These are phyloP conservation scores for Cosmopolites sordidus DNA, from an alignment of 2,888 invertebrate species.

Conservation along the genomic window DNA sequence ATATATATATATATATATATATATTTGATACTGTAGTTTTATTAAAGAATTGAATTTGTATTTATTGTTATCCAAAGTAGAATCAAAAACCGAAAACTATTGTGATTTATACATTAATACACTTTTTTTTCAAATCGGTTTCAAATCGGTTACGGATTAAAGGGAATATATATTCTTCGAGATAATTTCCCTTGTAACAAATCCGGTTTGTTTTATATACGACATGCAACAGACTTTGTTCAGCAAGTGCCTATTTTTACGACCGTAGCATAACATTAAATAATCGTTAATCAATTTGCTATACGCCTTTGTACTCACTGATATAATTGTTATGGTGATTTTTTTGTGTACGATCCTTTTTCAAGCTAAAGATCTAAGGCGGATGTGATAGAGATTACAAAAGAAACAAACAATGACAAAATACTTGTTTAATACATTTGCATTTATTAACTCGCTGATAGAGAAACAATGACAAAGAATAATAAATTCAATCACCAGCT, in stretches of 20 bases:
- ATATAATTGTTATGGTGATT: not conserved
- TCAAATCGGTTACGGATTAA: no score
- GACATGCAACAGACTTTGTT: not conserved
- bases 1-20: no score
- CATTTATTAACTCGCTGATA: not conserved
- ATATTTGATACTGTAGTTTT: no score
- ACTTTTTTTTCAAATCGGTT: no score
- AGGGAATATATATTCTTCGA: no score
- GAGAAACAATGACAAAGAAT: no score
- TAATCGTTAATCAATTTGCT: constrained; percentile 14
- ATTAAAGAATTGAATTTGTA: no score
- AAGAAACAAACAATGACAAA: not conserved
- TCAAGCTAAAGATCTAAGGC: not conserved
- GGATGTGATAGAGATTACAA: not conserved
- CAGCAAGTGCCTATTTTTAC: not conserved
- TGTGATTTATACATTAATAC: no score
- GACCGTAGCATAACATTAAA: constrained; percentile 12
- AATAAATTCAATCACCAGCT: no score
- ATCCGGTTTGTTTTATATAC: not conserved
- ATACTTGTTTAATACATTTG: not conserved
- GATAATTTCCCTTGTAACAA: not conserved
- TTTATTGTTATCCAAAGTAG: no score
- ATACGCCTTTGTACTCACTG: constrained; percentile 13
- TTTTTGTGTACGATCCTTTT: not conserved
- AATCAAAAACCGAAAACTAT: no score